phyloP scores from a whole-genome alignment of 2,888 invertebrate species.

The Leptinotarsa rubiginosa region DNA sequence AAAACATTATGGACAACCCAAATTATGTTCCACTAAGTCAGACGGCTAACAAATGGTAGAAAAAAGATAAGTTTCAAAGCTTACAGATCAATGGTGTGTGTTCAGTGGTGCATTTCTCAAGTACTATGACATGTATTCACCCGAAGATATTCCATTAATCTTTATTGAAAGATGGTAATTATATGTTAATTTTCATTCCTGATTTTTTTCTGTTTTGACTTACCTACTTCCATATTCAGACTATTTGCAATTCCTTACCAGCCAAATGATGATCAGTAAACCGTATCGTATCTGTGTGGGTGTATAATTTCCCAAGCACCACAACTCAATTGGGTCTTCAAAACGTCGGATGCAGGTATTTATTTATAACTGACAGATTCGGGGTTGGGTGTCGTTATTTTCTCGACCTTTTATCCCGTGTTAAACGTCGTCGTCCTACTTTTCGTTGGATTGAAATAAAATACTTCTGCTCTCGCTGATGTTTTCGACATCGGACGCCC shows the following conservation, averaged over 20 bases:
- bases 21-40: too few relatives aligned
- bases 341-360: slow-evolving; percentile 33
- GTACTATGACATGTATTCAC: too few relatives aligned
- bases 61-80: too few relatives aligned
- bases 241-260: neutral
- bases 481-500: slow-evolving; percentile 23
- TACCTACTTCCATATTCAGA: too few relatives aligned
- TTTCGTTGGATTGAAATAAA: slow-evolving; percentile 15
- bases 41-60: too few relatives aligned
- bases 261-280: slow-evolving; percentile 1
- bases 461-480: slow-evolving; percentile 17
- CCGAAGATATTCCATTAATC: too few relatives aligned
- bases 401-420: slow-evolving; percentile 23
- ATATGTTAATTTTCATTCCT: too few relatives aligned
- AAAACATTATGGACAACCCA: too few relatives aligned
- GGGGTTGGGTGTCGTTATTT: slow-evolving; percentile 24
- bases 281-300: slow-evolving; percentile 5
- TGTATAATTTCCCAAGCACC: slow-evolving; percentile 22
- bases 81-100: too few relatives aligned
- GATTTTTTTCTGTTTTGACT: too few relatives aligned
- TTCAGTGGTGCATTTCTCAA: too few relatives aligned
- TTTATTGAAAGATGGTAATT: too few relatives aligned
- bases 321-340: slow-evolving; percentile 24
- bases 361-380: slow-evolving; percentile 31
- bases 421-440: slow-evolving; percentile 12